phyloP scores from a whole-genome alignment of 2,797 vertebrate species.

The Lithobates sylvaticus region DNA sequence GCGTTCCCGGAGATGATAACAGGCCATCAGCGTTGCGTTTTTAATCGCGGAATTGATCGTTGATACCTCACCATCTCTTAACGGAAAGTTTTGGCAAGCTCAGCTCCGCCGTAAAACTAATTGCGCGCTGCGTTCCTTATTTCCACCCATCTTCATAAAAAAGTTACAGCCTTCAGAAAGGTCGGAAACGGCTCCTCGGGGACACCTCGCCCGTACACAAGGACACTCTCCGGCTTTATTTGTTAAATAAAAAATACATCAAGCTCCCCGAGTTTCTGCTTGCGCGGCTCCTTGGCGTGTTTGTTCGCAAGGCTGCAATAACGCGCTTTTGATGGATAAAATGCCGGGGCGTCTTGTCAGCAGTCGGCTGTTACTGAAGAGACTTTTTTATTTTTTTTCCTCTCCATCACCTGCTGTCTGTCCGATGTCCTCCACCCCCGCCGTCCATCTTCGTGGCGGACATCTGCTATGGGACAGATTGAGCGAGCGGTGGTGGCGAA shows the following conservation, averaged over 20 bases:
- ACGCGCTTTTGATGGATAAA: slow-evolving; percentile 28
- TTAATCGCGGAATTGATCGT: slow-evolving; percentile 37
- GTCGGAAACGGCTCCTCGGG: slow-evolving; percentile 56
- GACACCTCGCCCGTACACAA: slow-evolving; percentile 32
- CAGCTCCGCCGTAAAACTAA: slow-evolving; percentile 52
- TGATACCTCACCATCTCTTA: slow-evolving; percentile 28
- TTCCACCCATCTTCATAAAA: slow-evolving; percentile 61
- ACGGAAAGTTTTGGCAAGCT: slow-evolving; percentile 48
- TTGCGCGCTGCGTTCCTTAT: slow-evolving; percentile 29
- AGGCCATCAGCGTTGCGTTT: neutral
- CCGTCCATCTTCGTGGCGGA: slow-evolving; percentile 71
- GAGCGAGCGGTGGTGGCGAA: slow-evolving; percentile 73
- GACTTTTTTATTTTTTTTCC: slow-evolving; percentile 59
- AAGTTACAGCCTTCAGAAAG: slow-evolving; percentile 52
- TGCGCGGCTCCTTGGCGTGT: slow-evolving; percentile 13
- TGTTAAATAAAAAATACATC: slow-evolving; percentile 61
- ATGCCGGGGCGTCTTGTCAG: neutral
- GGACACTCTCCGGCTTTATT: slow-evolving; percentile 50
- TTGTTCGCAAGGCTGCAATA: slow-evolving; percentile 22
- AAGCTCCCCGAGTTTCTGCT: slow-evolving; percentile 37
- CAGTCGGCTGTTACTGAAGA: neutral
- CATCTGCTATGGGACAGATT: slow-evolving; percentile 75
- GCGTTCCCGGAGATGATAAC: neutral
- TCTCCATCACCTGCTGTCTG: slow-evolving; percentile 68
- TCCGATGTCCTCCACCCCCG: slow-evolving; percentile 67